phyloP scores from a whole-genome alignment of 2,113 vertebrate genomes.

The Peromyscus polionotus region DNA sequence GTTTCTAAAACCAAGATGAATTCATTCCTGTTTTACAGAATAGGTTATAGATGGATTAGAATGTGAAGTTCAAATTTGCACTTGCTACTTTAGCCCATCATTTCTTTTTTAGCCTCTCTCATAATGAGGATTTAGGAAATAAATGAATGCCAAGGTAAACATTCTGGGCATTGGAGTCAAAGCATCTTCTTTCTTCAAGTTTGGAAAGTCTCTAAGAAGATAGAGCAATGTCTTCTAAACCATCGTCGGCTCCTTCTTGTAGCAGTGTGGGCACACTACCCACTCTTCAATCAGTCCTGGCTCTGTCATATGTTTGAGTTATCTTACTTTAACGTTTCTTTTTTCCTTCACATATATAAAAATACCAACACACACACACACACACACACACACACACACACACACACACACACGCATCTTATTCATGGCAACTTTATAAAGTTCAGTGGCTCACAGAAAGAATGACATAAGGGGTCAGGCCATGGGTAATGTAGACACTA shows the following conservation, averaged over 20 bases:
- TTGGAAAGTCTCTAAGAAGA: constrained; percentile 15
- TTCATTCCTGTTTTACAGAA: background rate
- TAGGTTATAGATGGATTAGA: background rate
- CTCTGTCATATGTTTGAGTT: background rate
- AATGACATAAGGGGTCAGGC: background rate
- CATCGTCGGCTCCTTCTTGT: background rate
- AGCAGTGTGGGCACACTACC: background rate
- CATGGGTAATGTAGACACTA: background rate
- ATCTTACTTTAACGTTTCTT: background rate
- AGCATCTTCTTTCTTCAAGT: background rate
- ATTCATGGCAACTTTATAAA: background rate
- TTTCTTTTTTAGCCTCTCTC: background rate
- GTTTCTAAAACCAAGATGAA: background rate
- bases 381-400: no score
- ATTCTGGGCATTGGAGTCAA: background rate
- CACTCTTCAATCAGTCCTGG: constrained; percentile 43
- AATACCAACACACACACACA: background rate
- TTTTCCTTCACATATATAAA: constrained; percentile 1
- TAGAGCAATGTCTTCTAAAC: background rate
- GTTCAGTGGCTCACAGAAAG: background rate
- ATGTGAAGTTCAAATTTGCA: background rate
- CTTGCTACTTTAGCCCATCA: background rate
- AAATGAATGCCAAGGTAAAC: background rate
- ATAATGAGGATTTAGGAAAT: constrained; percentile 22
- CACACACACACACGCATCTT: background rate